Evolutionary conservation across 2,113 vertebrate species (phyloP).

Genomic region (Bubo bubo): DNA sequence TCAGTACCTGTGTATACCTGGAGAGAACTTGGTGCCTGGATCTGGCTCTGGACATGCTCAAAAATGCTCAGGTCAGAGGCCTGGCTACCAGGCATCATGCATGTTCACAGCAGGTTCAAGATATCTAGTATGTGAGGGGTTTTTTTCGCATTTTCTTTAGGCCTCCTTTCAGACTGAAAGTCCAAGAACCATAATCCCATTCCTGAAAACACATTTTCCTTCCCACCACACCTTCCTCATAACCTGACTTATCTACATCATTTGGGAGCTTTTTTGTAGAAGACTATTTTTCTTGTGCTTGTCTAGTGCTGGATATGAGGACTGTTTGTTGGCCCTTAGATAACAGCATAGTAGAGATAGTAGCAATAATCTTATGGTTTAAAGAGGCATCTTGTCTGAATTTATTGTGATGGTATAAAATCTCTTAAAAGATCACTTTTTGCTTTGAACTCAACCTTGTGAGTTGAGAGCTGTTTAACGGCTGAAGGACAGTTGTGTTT

Average conservation of each 20-base stretch:
- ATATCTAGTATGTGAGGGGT: too few relatives aligned
- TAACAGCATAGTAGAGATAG: neutral
- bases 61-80: neutral
- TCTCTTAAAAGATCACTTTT: neutral
- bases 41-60: neutral
- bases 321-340: neutral
- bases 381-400: neutral
- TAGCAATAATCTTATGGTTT: neutral
- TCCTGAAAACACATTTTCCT: neutral
- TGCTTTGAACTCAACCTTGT: neutral
- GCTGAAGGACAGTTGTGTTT: neutral
- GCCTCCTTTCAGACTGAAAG: neutral
- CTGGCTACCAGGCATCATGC: neutral
- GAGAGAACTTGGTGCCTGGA: rapidly evolving
- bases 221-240: neutral
- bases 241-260: neutral
- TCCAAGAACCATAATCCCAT: neutral
- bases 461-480: neutral
- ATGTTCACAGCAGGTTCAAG: neutral
- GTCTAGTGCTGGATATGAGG: neutral
- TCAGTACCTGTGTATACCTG: neutral
- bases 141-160: neutral
- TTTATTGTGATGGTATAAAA: neutral
- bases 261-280: neutral
- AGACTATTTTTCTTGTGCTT: neutral